Evolutionary conservation across 2,113 vertebrate genomes (phyloP).

Genomic region (Probosciger aterrimus): DNA sequence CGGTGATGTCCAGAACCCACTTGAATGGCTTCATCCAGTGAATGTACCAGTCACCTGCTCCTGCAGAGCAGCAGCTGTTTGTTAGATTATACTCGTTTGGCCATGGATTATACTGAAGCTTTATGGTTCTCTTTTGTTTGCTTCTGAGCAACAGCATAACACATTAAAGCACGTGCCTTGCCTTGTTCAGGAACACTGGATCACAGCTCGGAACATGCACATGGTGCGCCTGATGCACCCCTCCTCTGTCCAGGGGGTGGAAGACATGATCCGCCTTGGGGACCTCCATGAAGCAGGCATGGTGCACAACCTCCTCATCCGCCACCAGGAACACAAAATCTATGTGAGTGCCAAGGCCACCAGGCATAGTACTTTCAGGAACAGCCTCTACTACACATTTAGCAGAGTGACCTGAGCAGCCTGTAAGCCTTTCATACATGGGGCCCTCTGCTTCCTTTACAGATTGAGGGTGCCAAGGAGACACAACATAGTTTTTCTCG

Average conservation of each 20-base stretch:
- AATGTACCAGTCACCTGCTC: background rate
- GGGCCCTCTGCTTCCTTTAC: background rate
- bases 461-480: background rate
- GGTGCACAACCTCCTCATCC: conserved; percentile 91
- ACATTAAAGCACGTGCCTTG: background rate
- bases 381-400: accelerated
- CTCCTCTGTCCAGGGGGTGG: conserved; percentile 85
- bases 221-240: conserved; percentile 86
- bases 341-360: conserved; percentile 81
- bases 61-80: background rate
- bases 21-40: background rate
- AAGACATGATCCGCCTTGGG: conserved; percentile 94
- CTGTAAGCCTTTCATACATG: background rate
- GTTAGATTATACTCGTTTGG: background rate
- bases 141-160: background rate
- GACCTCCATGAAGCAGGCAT: conserved; percentile 93
- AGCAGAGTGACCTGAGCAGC: background rate
- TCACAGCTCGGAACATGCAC: conserved; percentile 72
- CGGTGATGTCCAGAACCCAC: background rate
- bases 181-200: conserved; percentile 84
- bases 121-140: background rate
- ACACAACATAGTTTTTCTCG: background rate
- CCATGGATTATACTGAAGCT: background rate
- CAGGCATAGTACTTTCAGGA: background rate
- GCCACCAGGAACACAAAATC: conserved; percentile 88